Evolutionary conservation across 2,888 invertebrate species (phyloP).

Genomic region (Criorhina ranunculi): DNA sequence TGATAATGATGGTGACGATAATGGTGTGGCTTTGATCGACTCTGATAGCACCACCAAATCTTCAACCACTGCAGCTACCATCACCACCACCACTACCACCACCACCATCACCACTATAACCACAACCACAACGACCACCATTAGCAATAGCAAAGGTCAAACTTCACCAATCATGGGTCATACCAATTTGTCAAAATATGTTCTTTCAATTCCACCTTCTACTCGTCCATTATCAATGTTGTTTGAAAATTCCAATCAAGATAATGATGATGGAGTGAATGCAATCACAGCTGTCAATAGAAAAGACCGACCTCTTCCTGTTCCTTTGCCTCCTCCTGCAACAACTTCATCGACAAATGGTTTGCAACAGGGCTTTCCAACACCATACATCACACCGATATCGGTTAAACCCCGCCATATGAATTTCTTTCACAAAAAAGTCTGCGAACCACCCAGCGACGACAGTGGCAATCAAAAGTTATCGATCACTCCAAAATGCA

Average conservation of each 20-base stretch:
- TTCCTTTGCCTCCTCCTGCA: constrained; percentile 15
- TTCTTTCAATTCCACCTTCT: background rate
- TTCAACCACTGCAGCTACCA: constrained; percentile 43
- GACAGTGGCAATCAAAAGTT: constrained; percentile 28
- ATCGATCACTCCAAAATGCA: constrained; percentile 39
- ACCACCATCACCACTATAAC: constrained; percentile 51
- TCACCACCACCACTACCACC: constrained; percentile 61
- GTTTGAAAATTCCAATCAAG: constrained; percentile 6
- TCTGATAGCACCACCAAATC: constrained; percentile 32
- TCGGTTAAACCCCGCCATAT: constrained; percentile 47
- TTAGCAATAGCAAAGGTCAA: background rate
- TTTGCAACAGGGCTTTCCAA: constrained; percentile 27
- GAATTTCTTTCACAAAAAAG: constrained; percentile 64
- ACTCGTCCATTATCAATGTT: background rate
- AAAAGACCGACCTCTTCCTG: constrained; percentile 21
- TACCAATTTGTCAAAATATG: background rate
- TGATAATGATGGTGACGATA: constrained; percentile 41
- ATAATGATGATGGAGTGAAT: background rate
- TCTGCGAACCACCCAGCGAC: constrained; percentile 35
- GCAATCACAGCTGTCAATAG: background rate
- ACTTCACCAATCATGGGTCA: background rate
- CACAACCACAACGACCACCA: constrained; percentile 10
- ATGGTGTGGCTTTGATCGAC: constrained; percentile 32
- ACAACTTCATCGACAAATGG: constrained; percentile 33
- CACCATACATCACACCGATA: constrained; percentile 31